Conservation (phyloP, 2,113 vertebrate species). For the Sterna hirundo region DNA sequence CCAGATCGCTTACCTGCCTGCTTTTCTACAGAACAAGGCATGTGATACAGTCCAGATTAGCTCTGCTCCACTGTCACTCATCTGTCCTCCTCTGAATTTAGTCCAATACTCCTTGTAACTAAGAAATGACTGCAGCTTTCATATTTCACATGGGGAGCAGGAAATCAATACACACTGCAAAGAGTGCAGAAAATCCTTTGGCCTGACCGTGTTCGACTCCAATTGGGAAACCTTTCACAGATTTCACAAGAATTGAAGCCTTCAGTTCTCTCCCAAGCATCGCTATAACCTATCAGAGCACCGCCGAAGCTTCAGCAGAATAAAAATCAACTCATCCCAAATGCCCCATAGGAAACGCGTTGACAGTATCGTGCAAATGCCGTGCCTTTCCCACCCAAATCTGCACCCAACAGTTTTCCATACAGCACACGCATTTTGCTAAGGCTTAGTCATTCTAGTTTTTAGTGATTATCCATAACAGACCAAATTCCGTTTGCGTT, state of each 20-base stretch:
- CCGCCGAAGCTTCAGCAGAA: neutral
- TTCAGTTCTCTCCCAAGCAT: neutral
- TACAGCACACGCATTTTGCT: neutral
- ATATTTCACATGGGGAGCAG: neutral
- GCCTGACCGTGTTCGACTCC: neutral
- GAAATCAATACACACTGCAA: neutral
- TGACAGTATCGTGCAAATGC: neutral
- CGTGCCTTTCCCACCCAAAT: neutral
- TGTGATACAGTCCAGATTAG: neutral
- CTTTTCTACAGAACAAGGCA: neutral
- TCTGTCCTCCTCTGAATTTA: neutral
- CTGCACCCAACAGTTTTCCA: neutral
- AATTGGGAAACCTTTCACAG: neutral
- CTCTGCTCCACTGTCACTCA: neutral
- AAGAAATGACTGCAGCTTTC: neutral
- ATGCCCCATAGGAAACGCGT: fast-evolving
- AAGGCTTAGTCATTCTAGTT: neutral
- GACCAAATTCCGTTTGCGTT: neutral
- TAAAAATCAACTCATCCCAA: neutral
- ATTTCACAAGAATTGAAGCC: neutral
- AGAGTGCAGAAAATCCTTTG: neutral
- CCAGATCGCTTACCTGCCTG: neutral
- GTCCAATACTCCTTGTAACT: neutral
- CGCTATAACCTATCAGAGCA: neutral
- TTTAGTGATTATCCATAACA: neutral